A percentile compares a stretch with the other conserved stretches of the same genome.
These are phyloP conservation scores for Lasioglossum leucozonium DNA, from an alignment of 2,888 invertebrate genomes.

Conservation along the genomic window DNA sequence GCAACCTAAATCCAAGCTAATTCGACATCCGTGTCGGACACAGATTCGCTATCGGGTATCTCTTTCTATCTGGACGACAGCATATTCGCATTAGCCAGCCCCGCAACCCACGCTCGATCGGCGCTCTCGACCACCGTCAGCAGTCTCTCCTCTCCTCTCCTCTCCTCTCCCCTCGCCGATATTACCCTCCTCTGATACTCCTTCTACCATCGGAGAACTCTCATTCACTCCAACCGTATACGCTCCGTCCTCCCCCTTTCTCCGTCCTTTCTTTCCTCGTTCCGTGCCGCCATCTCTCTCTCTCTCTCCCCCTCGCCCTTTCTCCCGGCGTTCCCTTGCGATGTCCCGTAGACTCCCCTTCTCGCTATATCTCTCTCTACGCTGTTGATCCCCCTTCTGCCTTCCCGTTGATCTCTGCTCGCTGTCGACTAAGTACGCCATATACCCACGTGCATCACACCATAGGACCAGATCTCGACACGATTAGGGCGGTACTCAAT, in stretches of 20 bases:
- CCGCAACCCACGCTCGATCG: conserved; percentile 84
- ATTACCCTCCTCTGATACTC: conserved; percentile 51
- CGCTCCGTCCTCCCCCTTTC: neutral
- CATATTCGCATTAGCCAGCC: conserved; percentile 85
- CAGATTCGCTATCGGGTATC: conserved; percentile 85
- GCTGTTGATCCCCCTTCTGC: conserved; percentile 45
- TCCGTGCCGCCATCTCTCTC: conserved; percentile 10
- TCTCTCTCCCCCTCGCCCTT: neutral
- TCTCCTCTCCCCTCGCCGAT: conserved; percentile 21
- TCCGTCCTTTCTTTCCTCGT: conserved; percentile 4
- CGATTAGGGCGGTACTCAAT: conserved; percentile 76
- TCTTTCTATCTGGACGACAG: conserved; percentile 85
- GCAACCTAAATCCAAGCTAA: conserved; percentile 85
- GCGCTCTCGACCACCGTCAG: conserved; percentile 81
- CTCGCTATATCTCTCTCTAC: conserved; percentile 3
- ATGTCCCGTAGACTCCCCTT: conserved; percentile 20
- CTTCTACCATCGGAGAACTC: conserved; percentile 65
- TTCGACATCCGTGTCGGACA: conserved; percentile 85
- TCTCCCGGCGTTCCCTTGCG: conserved; percentile 10
- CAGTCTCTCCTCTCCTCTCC: conserved; percentile 66
- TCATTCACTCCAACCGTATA: conserved; percentile 59
- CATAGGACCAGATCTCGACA: conserved; percentile 76
- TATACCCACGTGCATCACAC: conserved; percentile 76
- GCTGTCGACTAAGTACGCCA: conserved; percentile 76
- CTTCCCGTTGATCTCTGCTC: conserved; percentile 62